Base-by-base conservation (phyloP, 2,113 vertebrate species). In the Propithecus coquereli region DNA sequence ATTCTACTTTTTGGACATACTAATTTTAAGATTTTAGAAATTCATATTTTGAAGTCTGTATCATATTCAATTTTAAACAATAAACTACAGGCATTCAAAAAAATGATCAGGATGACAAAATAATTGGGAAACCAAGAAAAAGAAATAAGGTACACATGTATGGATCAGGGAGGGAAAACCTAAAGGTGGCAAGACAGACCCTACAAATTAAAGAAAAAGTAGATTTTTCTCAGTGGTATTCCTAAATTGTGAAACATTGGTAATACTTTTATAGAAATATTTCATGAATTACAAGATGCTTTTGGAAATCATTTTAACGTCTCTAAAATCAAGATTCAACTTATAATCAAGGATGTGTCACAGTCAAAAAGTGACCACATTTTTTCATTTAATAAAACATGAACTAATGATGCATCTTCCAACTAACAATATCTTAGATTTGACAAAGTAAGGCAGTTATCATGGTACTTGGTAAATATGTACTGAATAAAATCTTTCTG, bases 51-150 rank as follows among this genome's bases (percentile, higher is more conserved):
- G 54, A 94, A 74, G 50, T 22, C 4, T 95, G 2, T 54, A 84
- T 66, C 63, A 90, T 61, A 73, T 43, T 77, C 32, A 74, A 25
- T 91, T 94, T 95, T 90, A 89, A 93, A 16, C 32, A 86, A 89
- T 57, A 70, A 87, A 84, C 50, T 86, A 82, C 20, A 93, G 22
- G 32, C 37, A 77, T 63, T 34, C 16, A 47, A 82, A 89, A 54
- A 61, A 13, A 23, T 25, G 30, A 34, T 23, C 18, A 85, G 27
- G 6, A 94, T 66, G 57, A n/a, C 34, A 93, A 86, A 95, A 88
- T 82, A 94, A 89, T 34, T 70, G 32, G 40, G 27, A 91, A 94
- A 89, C 27, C 37, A 94, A 82, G 9, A 90, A 85, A 94, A 94
- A 8, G 22, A 94, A 93, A 6, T 76, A 65, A 71, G 27, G n/a